Evolutionary conservation across 2,113 vertebrate species (phyloP), one percentile per base, ranked within the genome.

Genomic region (Oncorhynchus kisutch): DNA sequence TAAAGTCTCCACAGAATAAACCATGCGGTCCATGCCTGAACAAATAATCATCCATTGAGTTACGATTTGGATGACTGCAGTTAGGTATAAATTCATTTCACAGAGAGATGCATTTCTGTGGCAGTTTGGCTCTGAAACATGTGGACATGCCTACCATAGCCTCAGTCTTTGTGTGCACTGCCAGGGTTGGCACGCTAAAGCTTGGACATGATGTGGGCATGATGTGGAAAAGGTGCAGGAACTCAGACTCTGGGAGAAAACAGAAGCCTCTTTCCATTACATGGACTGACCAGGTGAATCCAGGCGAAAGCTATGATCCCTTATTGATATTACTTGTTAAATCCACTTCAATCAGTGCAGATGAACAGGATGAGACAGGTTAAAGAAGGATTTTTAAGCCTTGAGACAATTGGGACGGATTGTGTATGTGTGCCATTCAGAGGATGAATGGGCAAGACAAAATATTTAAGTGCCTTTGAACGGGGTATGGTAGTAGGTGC

Each of bases 21-120:
- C 59, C 73, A 75, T 25, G 71, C 76, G 9, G 39, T 77, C 39
- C 25, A 5, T 78, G 75, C 65, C 78, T 64, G 72, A 76, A 49
- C 70, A 80, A 81, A 87, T 86, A 60, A 60, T 81, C 83, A 64
- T 81, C 71, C 74, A 66, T 51, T 64, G 66, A 79, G 76, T 59
- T 70, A 70, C 34, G 65, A 78, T 78, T 34, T 14, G 67, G 80
- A 67, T 67, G 81, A 51, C 77, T 80, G 79, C 74, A 80, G 73
- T 84, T 78, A 69, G 31, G 64, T 77, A 67, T 49, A 75, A 71
- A 78, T 72, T 79, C 72, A 62, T 66, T 72, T 81, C 71, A 79
- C 66, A 71, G 62, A 74, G 25, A 79, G 20, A 18, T 74, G 57
- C 57, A 71, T 60, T 81, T 12, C 64, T 81, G 67, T 24, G 62